Percentiles rank a stretch among this genome's conserved stretches.
These are phyloP conservation scores for Omphaloscelis lunosa DNA, from an alignment of 2,888 invertebrate species.

Conservation along the genomic window DNA sequence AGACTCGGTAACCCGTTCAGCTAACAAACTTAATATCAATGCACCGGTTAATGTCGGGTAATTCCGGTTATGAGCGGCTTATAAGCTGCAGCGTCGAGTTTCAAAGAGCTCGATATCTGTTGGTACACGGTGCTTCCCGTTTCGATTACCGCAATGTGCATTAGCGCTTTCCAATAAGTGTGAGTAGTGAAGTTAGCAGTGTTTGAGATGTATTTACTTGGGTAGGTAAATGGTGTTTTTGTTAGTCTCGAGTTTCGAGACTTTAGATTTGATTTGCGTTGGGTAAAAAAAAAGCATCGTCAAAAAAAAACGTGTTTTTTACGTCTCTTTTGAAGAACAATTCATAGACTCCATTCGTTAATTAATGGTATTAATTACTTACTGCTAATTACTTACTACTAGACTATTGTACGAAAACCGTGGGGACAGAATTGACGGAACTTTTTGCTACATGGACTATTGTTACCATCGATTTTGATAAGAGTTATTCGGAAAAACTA, in stretches of 20 bases:
- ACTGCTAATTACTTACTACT: no score
- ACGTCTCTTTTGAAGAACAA: background rate
- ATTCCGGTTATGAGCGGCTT: conserved; percentile 60
- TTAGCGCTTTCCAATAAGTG: conserved; percentile 46
- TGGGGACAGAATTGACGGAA: background rate
- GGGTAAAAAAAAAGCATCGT: background rate
- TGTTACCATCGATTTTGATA: background rate
- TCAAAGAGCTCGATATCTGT: conserved; percentile 61
- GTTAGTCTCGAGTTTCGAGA: background rate
- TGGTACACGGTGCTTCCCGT: conserved; percentile 40
- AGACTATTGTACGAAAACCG: background rate
- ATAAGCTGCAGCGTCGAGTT: conserved; percentile 58
- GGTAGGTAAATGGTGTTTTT: conserved; percentile 11
- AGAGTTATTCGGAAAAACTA: background rate
- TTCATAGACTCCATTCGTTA: background rate
- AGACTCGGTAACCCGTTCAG: conserved; percentile 44
- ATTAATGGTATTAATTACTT: no score
- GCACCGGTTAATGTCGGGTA: conserved; percentile 52
- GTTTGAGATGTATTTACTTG: conserved; percentile 26
- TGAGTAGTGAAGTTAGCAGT: conserved; percentile 27
- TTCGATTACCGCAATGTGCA: conserved; percentile 56
- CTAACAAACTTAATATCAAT: conserved; percentile 65
- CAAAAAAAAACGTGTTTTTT: background rate
- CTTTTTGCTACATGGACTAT: background rate
- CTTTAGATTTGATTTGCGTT: background rate